Conservation (phyloP, 2,888 invertebrate species). For the Conops quadrifasciatus region DNA sequence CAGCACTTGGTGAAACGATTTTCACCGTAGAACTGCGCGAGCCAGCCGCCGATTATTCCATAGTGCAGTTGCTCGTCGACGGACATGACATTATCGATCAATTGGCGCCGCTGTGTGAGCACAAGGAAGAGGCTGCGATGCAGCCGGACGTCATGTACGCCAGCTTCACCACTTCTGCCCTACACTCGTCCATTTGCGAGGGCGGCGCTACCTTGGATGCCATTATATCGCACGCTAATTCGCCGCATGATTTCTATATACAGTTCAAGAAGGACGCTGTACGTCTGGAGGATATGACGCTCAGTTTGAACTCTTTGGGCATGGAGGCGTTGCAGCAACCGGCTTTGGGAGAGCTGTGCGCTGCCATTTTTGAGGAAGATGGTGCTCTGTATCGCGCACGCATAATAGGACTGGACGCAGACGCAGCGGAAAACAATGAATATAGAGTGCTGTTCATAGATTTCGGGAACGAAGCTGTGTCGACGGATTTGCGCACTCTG, state of each 20-base stretch:
- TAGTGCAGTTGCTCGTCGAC: slow-evolving; percentile 72
- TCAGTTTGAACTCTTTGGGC: slow-evolving; percentile 42
- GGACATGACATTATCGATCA: slow-evolving; percentile 72
- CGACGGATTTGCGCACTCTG: slow-evolving; percentile 69
- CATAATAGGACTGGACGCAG: slow-evolving; percentile 75
- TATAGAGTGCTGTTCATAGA: slow-evolving; percentile 78
- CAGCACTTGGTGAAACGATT: slow-evolving; percentile 75
- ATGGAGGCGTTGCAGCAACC: slow-evolving; percentile 43
- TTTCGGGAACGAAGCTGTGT: slow-evolving; percentile 72
- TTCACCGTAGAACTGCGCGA: slow-evolving; percentile 75
- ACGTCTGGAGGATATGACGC: slow-evolving; percentile 69
- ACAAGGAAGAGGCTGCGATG: slow-evolving; percentile 44
- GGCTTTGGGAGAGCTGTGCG: slow-evolving; percentile 68
- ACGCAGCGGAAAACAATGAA: slow-evolving; percentile 68
- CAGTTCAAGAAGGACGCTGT: slow-evolving; percentile 72
- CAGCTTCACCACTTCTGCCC: slow-evolving; percentile 45
- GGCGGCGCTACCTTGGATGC: slow-evolving; percentile 61
- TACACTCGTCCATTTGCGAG: slow-evolving; percentile 47
- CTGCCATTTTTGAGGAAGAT: slow-evolving; percentile 82
- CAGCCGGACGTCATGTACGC: slow-evolving; percentile 38
- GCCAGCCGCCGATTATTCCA: slow-evolving; percentile 72
- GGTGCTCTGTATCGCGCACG: slow-evolving; percentile 89
- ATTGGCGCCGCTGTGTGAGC: slow-evolving; percentile 69
- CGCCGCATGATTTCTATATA: slow-evolving; percentile 79
- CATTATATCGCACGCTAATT: slow-evolving; percentile 76